These are phyloP conservation scores for Podarcis muralis DNA, from an alignment of 2,113 vertebrate species.

Conservation along the genomic window DNA sequence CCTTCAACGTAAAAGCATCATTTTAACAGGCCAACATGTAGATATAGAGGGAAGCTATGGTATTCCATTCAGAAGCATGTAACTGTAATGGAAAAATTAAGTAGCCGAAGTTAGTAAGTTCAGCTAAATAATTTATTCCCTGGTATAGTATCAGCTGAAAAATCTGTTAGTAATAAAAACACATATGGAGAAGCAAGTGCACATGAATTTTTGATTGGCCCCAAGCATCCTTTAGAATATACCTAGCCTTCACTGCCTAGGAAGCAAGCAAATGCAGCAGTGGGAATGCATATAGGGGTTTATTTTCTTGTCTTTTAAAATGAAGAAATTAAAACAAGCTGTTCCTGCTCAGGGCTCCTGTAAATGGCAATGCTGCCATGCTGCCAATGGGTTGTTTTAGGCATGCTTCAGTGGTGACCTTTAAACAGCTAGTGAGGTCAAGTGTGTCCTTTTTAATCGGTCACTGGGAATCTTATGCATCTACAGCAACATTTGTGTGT, in stretches of 20 bases:
- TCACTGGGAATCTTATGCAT: background rate
- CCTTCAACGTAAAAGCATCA: background rate
- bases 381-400: background rate
- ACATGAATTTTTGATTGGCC: conserved; percentile 56
- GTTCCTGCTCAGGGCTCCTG: background rate
- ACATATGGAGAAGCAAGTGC: conserved; percentile 55
- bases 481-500: background rate
- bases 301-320: background rate
- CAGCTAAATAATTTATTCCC: conserved; percentile 60
- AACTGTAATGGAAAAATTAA: conserved; percentile 34
- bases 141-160: conserved; percentile 54
- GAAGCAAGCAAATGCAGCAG: background rate
- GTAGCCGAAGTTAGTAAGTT: conserved; percentile 32
- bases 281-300: background rate
- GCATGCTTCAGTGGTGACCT: background rate
- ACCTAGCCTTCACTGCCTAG: background rate
- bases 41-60: background rate
- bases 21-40: background rate
- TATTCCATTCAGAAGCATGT: conserved; percentile 30
- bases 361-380: background rate
- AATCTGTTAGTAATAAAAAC: conserved; percentile 59
- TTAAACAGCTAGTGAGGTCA: conserved; percentile 2
- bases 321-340: background rate
- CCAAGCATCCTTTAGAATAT: conserved; percentile 11
- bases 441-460: background rate